These are phyloP conservation scores for Ornithorhynchus anatinus DNA, from an alignment of 2,113 vertebrate species.

Conservation along the genomic window DNA sequence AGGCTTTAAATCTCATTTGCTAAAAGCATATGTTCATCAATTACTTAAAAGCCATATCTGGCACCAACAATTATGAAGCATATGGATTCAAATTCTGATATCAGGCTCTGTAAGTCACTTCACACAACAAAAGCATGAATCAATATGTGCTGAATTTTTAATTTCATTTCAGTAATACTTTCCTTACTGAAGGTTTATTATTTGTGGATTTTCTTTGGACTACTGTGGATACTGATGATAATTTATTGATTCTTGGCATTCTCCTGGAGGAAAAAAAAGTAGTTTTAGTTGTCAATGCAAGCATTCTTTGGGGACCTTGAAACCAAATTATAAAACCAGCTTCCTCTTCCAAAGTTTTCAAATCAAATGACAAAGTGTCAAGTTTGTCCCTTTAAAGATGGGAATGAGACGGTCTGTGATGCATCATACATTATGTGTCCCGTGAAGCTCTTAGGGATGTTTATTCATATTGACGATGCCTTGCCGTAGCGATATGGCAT, in stretches of 20 bases:
- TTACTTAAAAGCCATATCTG: background rate
- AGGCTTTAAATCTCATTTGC: background rate
- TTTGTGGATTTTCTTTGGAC: background rate
- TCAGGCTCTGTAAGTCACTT: background rate
- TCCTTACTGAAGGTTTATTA: background rate
- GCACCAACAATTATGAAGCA: background rate
- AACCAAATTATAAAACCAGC: background rate
- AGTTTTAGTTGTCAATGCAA: background rate
- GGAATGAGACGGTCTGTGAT: background rate
- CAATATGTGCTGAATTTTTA: background rate
- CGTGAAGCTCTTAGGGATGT: background rate
- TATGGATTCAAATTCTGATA: background rate
- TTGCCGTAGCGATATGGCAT: background rate
- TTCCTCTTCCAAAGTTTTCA: background rate
- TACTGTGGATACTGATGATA: background rate
- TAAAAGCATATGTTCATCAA: constrained; percentile 19
- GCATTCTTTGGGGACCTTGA: background rate
- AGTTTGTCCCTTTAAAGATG: background rate
- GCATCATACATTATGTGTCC: background rate
- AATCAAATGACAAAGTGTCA: background rate
- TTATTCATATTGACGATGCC: background rate
- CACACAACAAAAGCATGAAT: background rate
- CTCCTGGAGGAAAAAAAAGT: background rate
- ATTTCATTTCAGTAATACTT: background rate
- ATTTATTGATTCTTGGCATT: background rate